Evolutionary conservation across 2,113 vertebrate species (phyloP), one percentile per base, ranked within the genome.

Genomic region (Callaeas wilsoni): DNA sequence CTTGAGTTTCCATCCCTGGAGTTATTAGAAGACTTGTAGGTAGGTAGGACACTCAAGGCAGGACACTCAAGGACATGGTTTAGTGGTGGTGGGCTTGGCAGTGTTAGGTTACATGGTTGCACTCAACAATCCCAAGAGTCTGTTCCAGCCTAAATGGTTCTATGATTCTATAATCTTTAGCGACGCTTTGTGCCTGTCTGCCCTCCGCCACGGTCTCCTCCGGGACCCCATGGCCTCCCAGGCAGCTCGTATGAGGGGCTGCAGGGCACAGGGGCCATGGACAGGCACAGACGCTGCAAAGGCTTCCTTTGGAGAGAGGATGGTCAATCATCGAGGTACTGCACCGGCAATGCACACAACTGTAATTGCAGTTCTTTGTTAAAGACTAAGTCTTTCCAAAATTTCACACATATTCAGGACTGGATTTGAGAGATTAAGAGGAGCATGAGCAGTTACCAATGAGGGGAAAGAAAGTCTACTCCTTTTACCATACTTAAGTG

Each of bases 161-260:
- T 17, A 17, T 68, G 17, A 62, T 47, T 76, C 30, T 14, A 16
- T 14, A 76, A 49, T 19, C 25, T 63, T 79, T 39, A 47, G 11
- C 35, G 16, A 56, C 13, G 12, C 25, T 79, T 68, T 57, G 37
- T 21, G 21, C 3, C 53, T 29, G 4, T 56, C 35, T 84, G 23
- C 18, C 26, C 42, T 21, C n/a, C 22, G 5, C 25, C 10, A 3
- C 2, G 35, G n/a, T 49, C 29, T 57, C 62, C 57, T 42, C 32
- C 2, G 6, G 42, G 65, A 53, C 7, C 12, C 60, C 3, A 2
- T 6, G 60, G 37, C 17, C 30, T 44, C n/a, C 35, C 39, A 37
- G 4, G 1, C 3, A 12, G 18, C 14, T 49, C 47, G 16, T 7
- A 49, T 0, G 0, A 6, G 21, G 25, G 55, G 12, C 16, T 94